Evolutionary conservation across 2,113 vertebrate species (phyloP).

Genomic region (Grallaria varia): DNA sequence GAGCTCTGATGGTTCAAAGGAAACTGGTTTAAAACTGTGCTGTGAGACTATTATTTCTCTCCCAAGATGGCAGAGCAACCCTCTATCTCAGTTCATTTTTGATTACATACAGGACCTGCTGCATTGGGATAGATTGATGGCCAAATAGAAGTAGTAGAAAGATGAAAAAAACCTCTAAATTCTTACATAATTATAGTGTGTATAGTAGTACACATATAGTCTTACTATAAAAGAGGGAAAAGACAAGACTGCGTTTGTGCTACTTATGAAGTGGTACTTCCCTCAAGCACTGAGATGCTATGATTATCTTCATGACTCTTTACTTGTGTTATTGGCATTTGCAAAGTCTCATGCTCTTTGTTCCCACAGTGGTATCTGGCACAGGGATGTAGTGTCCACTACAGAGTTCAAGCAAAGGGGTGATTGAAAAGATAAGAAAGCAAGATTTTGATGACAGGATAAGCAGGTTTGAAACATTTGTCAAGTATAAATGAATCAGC

Average conservation of each 20-base stretch:
- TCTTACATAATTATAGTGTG: background rate
- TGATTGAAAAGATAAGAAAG: background rate
- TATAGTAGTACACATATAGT: background rate
- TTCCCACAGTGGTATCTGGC: background rate
- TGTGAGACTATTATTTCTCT: conserved; percentile 1
- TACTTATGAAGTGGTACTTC: background rate
- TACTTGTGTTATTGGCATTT: background rate
- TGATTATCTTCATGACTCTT: conserved; percentile 17
- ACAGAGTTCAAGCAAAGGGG: background rate
- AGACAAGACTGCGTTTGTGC: background rate
- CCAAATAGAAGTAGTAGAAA: background rate
- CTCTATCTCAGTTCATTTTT: background rate
- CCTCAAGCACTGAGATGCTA: background rate
- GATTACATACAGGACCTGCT: background rate
- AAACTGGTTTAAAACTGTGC: background rate
- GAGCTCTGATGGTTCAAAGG: background rate
- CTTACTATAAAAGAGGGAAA: conserved; percentile 9
- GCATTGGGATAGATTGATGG: background rate
- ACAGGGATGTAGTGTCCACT: background rate
- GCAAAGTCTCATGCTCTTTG: background rate
- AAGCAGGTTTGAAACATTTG: background rate
- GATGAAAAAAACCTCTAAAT: background rate
- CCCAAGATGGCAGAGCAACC: background rate
- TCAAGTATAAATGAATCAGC: background rate
- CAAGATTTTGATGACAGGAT: background rate